A percentile compares a stretch with the other conserved stretches of the same genome.
Evolutionary conservation across 1,140 invertebrate genomes (phyloP).

Genomic region (Grapholita molesta): DNA sequence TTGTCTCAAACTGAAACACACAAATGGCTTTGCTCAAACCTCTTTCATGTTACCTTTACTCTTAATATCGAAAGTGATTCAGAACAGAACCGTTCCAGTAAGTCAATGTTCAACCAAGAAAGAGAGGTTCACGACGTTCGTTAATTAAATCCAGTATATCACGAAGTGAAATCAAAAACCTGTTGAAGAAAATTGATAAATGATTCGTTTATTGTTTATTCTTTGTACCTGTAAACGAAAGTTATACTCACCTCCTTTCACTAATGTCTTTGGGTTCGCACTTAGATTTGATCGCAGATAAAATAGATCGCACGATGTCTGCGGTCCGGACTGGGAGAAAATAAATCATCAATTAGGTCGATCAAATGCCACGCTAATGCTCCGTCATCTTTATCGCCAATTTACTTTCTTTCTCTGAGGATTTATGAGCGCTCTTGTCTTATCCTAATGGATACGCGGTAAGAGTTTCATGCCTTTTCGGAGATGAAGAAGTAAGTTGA

Average conservation of each 20-base stretch:
- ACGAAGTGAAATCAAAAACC: constrained; percentile 50
- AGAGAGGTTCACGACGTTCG: constrained; percentile 22
- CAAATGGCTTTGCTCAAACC: too few species aligned
- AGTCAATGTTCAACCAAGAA: not conserved
- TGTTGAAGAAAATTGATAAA: constrained; percentile 54
- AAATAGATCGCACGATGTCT: constrained; percentile 71
- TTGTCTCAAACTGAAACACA: too few species aligned
- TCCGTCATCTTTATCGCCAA: constrained; percentile 33
- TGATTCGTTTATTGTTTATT: constrained; percentile 73
- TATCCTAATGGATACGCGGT: constrained; percentile 2
- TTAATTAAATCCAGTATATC: constrained; percentile 53
- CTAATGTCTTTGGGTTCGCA: constrained; percentile 70
- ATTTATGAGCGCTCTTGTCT: constrained; percentile 3
- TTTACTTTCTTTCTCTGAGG: constrained; percentile 21
- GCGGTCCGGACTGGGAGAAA: constrained; percentile 62
- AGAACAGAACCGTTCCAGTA: not conserved
- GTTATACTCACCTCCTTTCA: constrained; percentile 71
- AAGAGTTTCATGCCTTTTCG: constrained; percentile 17
- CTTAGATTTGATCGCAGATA: constrained; percentile 68
- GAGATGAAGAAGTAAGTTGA: not conserved
- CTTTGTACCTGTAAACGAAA: constrained; percentile 71
- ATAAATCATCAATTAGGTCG: constrained; percentile 76
- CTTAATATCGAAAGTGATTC: too few species aligned
- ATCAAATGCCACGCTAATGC: constrained; percentile 65
- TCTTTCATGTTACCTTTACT: too few species aligned